phyloP scores from a whole-genome alignment of 2,888 invertebrate genomes.

The Pachliopta kotzebuea region DNA sequence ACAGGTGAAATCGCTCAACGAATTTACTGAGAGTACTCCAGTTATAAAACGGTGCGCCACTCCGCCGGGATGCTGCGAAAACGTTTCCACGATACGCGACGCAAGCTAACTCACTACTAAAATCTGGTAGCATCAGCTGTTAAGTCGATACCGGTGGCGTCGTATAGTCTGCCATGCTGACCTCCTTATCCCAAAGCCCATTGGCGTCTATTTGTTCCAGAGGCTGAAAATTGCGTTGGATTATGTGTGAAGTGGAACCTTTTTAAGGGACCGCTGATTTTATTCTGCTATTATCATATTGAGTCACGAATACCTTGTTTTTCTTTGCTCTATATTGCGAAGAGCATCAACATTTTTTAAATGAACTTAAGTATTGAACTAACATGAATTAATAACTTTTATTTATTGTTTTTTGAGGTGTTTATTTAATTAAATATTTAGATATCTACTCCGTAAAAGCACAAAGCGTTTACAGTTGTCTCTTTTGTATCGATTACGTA shows the following conservation, averaged over 20 bases:
- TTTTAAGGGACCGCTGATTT: constrained; percentile 14
- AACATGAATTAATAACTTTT: background rate
- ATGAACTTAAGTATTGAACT: background rate
- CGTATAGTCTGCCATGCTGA: constrained; percentile 69
- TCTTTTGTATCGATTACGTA: constrained; percentile 31
- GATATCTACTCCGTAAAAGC: background rate
- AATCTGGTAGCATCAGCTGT: constrained; percentile 68
- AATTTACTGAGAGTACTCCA: constrained; percentile 11
- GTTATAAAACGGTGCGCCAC: constrained; percentile 18
- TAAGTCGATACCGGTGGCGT: constrained; percentile 73
- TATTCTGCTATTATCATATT: constrained; percentile 2
- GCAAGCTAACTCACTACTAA: constrained; percentile 52
- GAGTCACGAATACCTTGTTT: constrained; percentile 1
- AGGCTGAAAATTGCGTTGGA: constrained; percentile 30
- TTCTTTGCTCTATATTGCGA: background rate
- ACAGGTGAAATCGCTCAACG: constrained; percentile 12
- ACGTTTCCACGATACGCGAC: constrained; percentile 42
- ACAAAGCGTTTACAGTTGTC: constrained; percentile 12
- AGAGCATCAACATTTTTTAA: too few species aligned
- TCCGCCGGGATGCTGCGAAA: constrained; percentile 26
- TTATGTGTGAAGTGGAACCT: constrained; percentile 21
- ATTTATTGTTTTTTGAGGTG: background rate
- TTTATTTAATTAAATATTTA: background rate
- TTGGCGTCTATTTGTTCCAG: constrained; percentile 32
- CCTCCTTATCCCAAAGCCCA: constrained; percentile 65